Evolutionary conservation across 2,888 invertebrate genomes (phyloP), one percentile per base, ranked within the genome.

Genomic region (Sympetrum striolatum): DNA sequence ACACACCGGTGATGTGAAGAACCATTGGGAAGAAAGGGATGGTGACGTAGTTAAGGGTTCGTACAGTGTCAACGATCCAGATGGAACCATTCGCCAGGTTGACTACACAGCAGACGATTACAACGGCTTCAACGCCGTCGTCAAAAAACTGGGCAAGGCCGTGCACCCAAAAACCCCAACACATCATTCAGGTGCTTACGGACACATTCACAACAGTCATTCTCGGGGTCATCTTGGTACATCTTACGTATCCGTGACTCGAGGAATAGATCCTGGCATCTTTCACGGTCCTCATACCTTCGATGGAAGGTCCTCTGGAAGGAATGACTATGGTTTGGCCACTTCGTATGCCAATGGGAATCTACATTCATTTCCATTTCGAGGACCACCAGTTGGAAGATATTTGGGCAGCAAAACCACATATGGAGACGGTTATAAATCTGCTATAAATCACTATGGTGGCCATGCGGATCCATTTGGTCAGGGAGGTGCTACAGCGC

Each of bases 101-200:
- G 81, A 82, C 6, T 82, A 82, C 81, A 82, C 81, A 10, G 81
- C 81, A 44, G 81, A 82, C 48, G 53, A 82, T 2, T 39, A 82
- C 81, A 82, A 53, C 22, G 81, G 81, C 31, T 82, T 58, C 86
- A 58, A 58, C 6, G 86, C 86, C 6, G 86, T 86, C 58, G 86
- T 86, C 37, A 86, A 86, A 37, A 86, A 60, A 37, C 22, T 86
- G 0, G 86, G 86, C 4, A 86, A 86, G 31, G 35, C 86, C 18
- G 58, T 60, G 22, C 86, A 86, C 8, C 86, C 86, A 4, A 22
- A 53, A 6, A 48, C 53, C 31, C 25, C 31, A 15, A n/a, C 44
- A 14, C 86, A 86, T 60, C 60, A 86, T 37, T 31, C 53, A 25
- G 60, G 37, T 12, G 81, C 53, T 18, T 53, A 53, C 8, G 15